A percentile compares a stretch with the other conserved stretches of the same genome.
phyloP scores from a whole-genome alignment of 2,797 vertebrate species.

The Urocyon cinereoargenteus region DNA sequence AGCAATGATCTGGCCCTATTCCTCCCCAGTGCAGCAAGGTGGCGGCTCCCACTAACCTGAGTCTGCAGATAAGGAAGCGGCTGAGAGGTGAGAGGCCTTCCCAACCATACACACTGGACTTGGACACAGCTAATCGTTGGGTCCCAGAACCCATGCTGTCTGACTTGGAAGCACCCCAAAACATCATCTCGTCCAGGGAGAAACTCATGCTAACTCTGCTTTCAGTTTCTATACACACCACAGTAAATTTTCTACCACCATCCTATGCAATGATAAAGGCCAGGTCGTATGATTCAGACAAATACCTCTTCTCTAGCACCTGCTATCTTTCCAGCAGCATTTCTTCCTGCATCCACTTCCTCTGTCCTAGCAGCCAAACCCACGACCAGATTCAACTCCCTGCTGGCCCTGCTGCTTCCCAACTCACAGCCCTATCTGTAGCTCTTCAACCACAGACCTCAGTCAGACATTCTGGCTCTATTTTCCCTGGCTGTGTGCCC shows the following conservation, averaged over 20 bases:
- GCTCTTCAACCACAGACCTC: neutral
- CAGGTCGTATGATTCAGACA: no score
- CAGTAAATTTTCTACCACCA: neutral
- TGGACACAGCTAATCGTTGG: neutral
- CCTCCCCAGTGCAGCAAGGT: accelerated
- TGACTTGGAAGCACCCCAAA: neutral
- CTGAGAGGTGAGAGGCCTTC: neutral
- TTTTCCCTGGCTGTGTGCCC: neutral
- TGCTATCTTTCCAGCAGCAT: neutral
- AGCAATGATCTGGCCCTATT: neutral
- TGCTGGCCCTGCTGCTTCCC: neutral
- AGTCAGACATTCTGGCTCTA: neutral
- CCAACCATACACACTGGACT: neutral
- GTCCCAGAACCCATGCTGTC: neutral
- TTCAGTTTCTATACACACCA: neutral
- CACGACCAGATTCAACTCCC: neutral
- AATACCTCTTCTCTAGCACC: neutral
- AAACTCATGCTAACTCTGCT: neutral
- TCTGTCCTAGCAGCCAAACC: neutral
- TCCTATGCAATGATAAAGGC: neutral
- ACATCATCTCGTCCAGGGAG: neutral
- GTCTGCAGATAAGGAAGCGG: neutral
- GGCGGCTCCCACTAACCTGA: neutral
- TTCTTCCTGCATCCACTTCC: neutral
- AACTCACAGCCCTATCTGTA: neutral